These are phyloP conservation scores for Steinernema hermaphroditum DNA, from an alignment of 2,888 invertebrate genomes.

Conservation along the genomic window DNA sequence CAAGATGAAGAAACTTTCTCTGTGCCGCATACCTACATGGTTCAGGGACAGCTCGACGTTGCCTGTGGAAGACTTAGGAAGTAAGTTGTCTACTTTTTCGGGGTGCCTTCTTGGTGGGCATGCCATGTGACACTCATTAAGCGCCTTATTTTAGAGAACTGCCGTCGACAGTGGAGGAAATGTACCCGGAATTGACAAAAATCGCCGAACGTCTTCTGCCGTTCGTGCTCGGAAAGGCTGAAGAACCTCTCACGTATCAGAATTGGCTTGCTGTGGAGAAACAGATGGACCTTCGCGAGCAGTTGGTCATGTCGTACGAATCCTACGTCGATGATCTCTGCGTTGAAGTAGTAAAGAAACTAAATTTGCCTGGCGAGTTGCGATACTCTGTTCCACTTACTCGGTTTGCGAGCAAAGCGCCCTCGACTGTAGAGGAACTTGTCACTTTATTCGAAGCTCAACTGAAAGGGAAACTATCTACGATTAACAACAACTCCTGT, in stretches of 20 bases:
- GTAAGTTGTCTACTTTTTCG: neutral
- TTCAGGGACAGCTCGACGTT: conserved; percentile 3
- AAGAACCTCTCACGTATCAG: neutral
- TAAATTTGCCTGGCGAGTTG: neutral
- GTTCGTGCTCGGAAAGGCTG: neutral
- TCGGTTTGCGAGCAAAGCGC: neutral
- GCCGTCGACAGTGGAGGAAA: neutral
- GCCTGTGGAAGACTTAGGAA: neutral
- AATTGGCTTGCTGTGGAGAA: neutral
- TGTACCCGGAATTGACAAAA: neutral
- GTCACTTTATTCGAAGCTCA: conserved; percentile 12
- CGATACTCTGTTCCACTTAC: neutral
- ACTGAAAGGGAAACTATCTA: conserved; percentile 5
- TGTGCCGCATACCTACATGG: neutral
- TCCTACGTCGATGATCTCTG: neutral
- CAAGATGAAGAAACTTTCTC: neutral
- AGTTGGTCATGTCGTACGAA: neutral
- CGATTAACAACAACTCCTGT: neutral
- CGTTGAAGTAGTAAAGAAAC: conserved; percentile 5
- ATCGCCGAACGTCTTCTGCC: conserved; percentile 8
- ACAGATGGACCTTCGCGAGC: neutral
- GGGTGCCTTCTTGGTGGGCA: too few species aligned
- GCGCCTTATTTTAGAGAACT: too few species aligned
- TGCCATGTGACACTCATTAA: neutral
- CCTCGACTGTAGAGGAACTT: neutral